Base-by-base conservation (phyloP, 2,113 vertebrate species). In the Callospermophilus lateralis region DNA sequence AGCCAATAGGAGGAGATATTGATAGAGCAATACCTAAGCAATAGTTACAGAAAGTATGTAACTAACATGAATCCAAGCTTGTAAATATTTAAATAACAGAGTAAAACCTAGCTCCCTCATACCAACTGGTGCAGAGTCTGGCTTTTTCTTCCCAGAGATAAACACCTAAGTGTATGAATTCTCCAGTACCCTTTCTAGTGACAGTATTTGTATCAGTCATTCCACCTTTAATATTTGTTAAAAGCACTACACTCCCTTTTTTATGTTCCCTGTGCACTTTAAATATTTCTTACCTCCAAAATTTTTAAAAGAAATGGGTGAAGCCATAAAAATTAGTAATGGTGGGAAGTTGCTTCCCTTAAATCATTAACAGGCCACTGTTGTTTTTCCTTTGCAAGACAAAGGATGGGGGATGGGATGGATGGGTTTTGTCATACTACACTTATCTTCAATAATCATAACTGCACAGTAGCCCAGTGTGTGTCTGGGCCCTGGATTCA, bases 271-370 rank as follows among this genome's bases (percentile, higher is more conserved):
- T n/a, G 20, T 42, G 8, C 61, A 51, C 70, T 92, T 79, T 81
- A 80, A 84, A 55, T 86, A 72, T 67, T 74, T 95, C 67, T 45
- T 86, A 76, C 51, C 61, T 67, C 79, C 53, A 95, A 34, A 85
- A 8, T 65, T 65, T 78, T 15, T 84, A 32, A 72, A 51, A 96
- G 63, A 67, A 89, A 88, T 81, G 12, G 4, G 19, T 58, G 67
- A 42, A 73, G 48, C 24, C 65, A 89, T 70, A 34, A 84, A 45
- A 83, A 90, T 28, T 8, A 55, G 5, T 73, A 45, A 74, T 34
- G 17, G 84, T 48, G 30, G 11, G 20, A 78, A 87, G 51, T 34
- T 30, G 16, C 58, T 90, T 48, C n/a, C 48, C 81, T 86, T 53
- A 48, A 74, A 53, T 85, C 53, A 22, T 32, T 20, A 94, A 28